phyloP scores from a whole-genome alignment of 2,797 vertebrate species.

The Scomberomorus guttatus region DNA sequence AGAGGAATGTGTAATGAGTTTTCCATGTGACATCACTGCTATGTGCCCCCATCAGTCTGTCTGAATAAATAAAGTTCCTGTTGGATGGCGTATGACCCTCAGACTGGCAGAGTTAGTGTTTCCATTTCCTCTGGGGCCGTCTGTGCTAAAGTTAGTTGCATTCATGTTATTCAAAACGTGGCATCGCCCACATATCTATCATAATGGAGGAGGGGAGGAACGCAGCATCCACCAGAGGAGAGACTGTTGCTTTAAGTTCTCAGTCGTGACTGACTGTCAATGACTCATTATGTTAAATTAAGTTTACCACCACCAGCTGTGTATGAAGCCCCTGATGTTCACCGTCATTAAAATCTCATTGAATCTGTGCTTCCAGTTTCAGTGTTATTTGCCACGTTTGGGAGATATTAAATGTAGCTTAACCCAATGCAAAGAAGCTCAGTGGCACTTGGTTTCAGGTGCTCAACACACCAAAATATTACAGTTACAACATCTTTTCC shows the following conservation, averaged over 20 bases:
- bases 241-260: no score
- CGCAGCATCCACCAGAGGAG: no score
- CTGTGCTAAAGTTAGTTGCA: background rate
- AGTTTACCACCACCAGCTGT: background rate
- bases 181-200: background rate
- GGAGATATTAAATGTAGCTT: no score
- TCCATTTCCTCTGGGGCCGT: background rate
- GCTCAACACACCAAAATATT: no score
- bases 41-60: background rate
- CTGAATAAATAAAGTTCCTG: background rate
- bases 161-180: background rate
- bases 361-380: no score
- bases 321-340: background rate
- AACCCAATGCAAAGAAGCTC: no score
- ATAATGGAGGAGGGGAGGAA: background rate
- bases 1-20: background rate
- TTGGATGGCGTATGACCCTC: background rate
- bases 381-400: no score
- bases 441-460: no score
- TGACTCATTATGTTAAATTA: background rate
- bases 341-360: background rate
- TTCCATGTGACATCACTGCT: background rate
- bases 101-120: background rate
- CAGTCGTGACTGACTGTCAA: background rate
- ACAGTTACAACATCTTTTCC: no score